These are phyloP conservation scores for Myiozetetes cayanensis DNA, from an alignment of 2,113 vertebrate species.

Conservation along the genomic window DNA sequence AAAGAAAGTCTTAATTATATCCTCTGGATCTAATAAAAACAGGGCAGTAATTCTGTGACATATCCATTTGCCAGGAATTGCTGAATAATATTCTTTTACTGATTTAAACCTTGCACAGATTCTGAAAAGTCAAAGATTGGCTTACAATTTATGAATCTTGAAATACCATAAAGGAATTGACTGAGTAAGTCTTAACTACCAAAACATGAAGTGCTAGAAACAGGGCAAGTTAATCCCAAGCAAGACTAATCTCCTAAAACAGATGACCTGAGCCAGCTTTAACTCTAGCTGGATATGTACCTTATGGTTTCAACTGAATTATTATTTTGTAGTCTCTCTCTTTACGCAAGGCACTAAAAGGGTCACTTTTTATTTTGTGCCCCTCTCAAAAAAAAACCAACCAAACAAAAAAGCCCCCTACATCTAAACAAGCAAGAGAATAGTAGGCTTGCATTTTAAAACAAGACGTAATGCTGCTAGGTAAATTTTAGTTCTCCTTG, in stretches of 20 bases:
- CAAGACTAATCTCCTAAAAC: slow-evolving; percentile 1
- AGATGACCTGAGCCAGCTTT: background rate
- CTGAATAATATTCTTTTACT: background rate
- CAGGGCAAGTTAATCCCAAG: background rate
- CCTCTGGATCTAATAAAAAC: background rate
- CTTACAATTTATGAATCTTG: background rate
- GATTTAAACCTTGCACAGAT: background rate
- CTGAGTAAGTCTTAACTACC: background rate
- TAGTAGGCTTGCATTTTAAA: background rate
- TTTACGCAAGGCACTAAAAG: background rate
- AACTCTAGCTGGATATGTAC: background rate
- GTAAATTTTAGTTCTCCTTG: background rate
- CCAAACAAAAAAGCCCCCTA: no score
- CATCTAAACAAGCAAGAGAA: background rate
- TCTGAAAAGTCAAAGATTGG: background rate
- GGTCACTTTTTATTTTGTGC: background rate
- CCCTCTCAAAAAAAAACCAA: no score
- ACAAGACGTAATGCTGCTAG: background rate
- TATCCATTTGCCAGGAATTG: background rate
- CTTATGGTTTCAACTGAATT: background rate
- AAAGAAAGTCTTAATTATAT: background rate
- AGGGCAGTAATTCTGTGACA: background rate
- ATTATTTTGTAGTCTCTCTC: background rate
- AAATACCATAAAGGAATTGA: background rate
- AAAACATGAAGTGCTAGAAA: background rate